Percentiles rank a stretch among this genome's conserved stretches.
These are phyloP conservation scores for Rhyacophila evoluta DNA, from an alignment of 2,888 invertebrate genomes.

Conservation along the genomic window DNA sequence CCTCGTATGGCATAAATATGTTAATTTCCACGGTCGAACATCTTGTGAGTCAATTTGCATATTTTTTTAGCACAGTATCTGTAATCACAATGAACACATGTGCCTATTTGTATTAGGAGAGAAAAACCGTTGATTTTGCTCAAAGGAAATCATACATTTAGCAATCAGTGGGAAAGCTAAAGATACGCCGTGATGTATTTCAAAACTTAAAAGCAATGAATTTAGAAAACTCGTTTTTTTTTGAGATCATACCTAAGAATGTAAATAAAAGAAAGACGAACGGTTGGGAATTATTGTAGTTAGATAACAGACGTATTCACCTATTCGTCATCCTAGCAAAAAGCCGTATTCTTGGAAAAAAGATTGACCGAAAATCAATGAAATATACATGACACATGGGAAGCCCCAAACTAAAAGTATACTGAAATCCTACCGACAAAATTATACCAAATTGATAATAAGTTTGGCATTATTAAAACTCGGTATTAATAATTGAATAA, in stretches of 20 bases:
- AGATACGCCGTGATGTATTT: not conserved
- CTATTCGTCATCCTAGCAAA: not conserved
- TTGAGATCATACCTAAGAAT: not conserved
- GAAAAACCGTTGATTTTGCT: constrained; percentile 16
- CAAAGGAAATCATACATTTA: not conserved
- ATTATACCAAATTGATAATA: no score
- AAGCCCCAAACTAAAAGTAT: no score
- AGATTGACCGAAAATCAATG: no score
- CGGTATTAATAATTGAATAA: no score
- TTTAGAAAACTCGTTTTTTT: not conserved
- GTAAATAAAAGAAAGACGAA: not conserved
- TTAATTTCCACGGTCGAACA: constrained; percentile 8
- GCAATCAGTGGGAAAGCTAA: not conserved
- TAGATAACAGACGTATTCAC: not conserved
- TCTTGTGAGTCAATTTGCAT: not conserved
- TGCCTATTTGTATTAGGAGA: not conserved
- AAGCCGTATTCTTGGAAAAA: no score
- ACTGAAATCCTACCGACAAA: no score
- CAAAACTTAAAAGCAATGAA: not conserved
- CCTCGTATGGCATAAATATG: not conserved
- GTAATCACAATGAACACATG: not conserved
- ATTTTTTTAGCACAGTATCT: constrained; percentile 4
- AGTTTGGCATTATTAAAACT: no score
- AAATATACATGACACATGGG: no score
- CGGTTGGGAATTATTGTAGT: not conserved